Base-by-base conservation (phyloP, 2,888 invertebrate species). In the Meliscaeva auricollis region DNA sequence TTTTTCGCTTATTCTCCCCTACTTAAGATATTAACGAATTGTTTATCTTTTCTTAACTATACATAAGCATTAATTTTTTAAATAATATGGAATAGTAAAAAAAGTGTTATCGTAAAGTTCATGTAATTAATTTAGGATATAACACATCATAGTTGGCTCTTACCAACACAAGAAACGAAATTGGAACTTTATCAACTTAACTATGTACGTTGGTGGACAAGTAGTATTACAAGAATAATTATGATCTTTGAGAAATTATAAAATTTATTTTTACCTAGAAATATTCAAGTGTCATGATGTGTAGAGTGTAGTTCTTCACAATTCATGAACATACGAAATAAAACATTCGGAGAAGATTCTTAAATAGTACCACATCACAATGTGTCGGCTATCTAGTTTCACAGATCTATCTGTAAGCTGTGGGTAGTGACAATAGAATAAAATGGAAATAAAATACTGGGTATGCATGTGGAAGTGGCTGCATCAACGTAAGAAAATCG, bases 391-490 rank as follows among this genome's bases (percentile, higher is more conserved):
- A 64, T 64, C 62, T 17, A 30, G 17, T 64, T 64, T 64, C 46
- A 64, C 15, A 46, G 44, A 46, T 46, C 44, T 46, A 30, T 64
- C 30, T 30, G 44, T 4, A 46, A 46, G 26, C n/a, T 17, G 62
- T 64, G 44, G 44, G 62, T 30, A 64, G 62, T 1, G 26, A 54
- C 30, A 30, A 30, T 30, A 6, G 30, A 54, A 54, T 52, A 2
- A 7, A 22, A 46, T 64, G 44, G 26, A 44, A 64, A 44, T 44
- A 13, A 44, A 26, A 44, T 46, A 46, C 62, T 3, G 17, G 44
- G 30, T 17, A 64, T 26, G 41, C 20, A n/a, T 64, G 62, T 64
- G 46, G 62, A 64, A 46, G 62, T 64, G 46, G 62, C 46, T 30
- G 30, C 9, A 46, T n/a, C 11, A 46, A 26, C 38, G 30, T 30